Evolutionary conservation across 2,888 invertebrate species (phyloP).

Genomic region (Amaurobius ferox): DNA sequence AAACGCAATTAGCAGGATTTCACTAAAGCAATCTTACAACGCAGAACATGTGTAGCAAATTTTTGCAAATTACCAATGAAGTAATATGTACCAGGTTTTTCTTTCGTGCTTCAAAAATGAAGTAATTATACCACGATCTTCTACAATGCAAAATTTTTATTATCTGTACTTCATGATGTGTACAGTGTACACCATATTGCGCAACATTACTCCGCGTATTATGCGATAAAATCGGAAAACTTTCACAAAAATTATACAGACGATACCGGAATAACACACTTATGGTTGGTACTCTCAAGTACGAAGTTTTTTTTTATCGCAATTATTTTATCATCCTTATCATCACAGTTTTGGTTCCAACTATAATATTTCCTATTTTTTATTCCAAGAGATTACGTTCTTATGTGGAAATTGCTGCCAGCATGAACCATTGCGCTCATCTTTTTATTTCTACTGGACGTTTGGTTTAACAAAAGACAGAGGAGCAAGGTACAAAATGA

Average conservation of each 20-base stretch:
- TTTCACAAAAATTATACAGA: background rate
- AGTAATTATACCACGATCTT: too few relatives aligned
- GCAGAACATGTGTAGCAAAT: too few relatives aligned
- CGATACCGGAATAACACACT: constrained; percentile 24
- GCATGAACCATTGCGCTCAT: constrained; percentile 59
- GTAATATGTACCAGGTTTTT: too few relatives aligned
- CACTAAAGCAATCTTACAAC: too few relatives aligned
- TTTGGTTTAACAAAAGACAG: constrained; percentile 42
- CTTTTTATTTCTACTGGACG: constrained; percentile 38
- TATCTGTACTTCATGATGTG: too few relatives aligned
- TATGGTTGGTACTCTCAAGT: constrained; percentile 47
- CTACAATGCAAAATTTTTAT: too few relatives aligned
- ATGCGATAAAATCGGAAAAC: too few relatives aligned
- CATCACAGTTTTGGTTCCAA: constrained; percentile 17
- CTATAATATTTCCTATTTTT: constrained; percentile 11
- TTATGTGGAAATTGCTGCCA: constrained; percentile 44
- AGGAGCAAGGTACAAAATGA: constrained; percentile 41
- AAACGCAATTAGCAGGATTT: too few relatives aligned
- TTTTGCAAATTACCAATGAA: too few relatives aligned
- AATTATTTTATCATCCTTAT: constrained; percentile 45
- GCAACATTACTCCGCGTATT: too few relatives aligned
- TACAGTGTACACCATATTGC: too few relatives aligned
- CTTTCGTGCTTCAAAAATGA: too few relatives aligned
- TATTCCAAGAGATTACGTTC: constrained; percentile 29
- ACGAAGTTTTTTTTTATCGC: constrained; percentile 25